Conservation (phyloP, 2,113 vertebrate species). For the Stegostoma tigrinum region DNA sequence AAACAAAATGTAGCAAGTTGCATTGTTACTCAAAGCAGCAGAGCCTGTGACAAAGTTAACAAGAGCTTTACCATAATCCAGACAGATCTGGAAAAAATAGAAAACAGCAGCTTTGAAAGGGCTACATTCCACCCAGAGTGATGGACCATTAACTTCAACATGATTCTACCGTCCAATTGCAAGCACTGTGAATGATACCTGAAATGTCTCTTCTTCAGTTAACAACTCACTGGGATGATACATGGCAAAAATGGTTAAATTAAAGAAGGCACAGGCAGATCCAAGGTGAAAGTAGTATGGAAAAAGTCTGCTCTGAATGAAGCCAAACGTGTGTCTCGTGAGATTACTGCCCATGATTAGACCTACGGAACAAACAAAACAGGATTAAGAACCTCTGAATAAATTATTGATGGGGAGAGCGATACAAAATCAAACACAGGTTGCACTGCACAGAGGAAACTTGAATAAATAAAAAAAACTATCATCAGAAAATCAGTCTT, state of each 20-base stretch:
- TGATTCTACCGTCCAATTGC: no score
- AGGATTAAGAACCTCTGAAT: background rate
- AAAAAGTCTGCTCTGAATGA: slow-evolving; percentile 65
- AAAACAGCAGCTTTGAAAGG: background rate
- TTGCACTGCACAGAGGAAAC: background rate
- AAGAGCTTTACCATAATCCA: background rate
- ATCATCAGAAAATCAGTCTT: background rate
- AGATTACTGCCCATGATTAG: slow-evolving; percentile 68
- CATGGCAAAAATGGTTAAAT: slow-evolving; percentile 63
- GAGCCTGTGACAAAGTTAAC: background rate
- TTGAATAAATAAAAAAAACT: background rate
- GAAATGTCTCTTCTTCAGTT: slow-evolving; percentile 54
- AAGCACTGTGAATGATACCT: slow-evolving; percentile 50
- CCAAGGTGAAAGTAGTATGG: slow-evolving; percentile 68
- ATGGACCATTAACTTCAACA: background rate
- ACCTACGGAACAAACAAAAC: slow-evolving; percentile 34
- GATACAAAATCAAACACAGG: background rate
- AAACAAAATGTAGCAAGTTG: background rate
- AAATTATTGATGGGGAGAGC: background rate
- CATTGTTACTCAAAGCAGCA: background rate
- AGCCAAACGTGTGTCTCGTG: slow-evolving; percentile 65
- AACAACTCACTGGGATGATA: slow-evolving; percentile 62
- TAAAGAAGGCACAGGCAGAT: slow-evolving; percentile 68
- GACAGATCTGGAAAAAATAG: background rate
- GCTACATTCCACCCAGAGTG: background rate